Base-by-base conservation (phyloP, 2,888 invertebrate genomes). In the Volucella inanis region DNA sequence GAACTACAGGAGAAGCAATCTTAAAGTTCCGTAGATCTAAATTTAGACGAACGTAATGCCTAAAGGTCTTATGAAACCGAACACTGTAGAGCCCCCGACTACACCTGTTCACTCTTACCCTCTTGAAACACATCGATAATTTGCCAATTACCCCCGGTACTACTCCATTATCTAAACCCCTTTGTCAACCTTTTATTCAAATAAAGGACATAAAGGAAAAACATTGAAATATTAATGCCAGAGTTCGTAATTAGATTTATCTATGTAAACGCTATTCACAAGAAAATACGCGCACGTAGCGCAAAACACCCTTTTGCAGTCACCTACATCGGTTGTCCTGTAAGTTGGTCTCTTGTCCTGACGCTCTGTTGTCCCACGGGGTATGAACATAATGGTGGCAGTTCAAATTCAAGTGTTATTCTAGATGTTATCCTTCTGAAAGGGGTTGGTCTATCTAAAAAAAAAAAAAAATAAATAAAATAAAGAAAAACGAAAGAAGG, bases 171-270 rank as follows among this genome's bases (percentile, higher is more conserved):
- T 4, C 31, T 6, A 0, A 31, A 4, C 31, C 31, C 31, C 6
- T 31, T 31, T 31, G 31, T 31, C 31, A 9, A 12, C 14, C n/a
- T 15, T 52, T 9, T 52, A 39, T 50, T 50, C 39, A 38, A 64
- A 50, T 8, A 45, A 54, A 8, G 38, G 52, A 52, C 41, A 52
- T n/a, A 50, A 65, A 14, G 52, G 41, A 8, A 39, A 65, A 64
- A 49, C 14, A 14, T 49, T 11, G 11, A 64, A 11, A 64, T 15
- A 52, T 52, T 52, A 18, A 41, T 50, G 41, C 52, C 52, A 52
- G 52, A 14, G 41, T 12, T n/a, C 6, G 18, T 65, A 65, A 65
- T 65, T 65, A 52, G 65, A 65, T 65, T 65, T 65, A 11, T 41
- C 52, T 15, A n/a, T n/a, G n/a, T n/a, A 65, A 65, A 50, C 65